Conservation (phyloP, 2,888 invertebrate genomes). For the Apocheima hispidaria region DNA sequence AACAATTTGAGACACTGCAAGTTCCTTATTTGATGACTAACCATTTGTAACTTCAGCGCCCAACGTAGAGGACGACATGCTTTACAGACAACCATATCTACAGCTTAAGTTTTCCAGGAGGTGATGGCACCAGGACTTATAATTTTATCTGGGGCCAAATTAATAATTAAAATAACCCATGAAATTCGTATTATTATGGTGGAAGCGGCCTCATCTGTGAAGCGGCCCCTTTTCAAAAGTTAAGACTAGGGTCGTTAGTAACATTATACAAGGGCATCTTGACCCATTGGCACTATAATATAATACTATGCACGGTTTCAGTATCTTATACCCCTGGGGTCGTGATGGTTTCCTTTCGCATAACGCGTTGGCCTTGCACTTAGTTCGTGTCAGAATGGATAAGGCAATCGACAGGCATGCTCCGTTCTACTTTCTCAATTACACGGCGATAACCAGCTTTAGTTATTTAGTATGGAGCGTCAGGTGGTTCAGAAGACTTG, state of each 20-base stretch:
- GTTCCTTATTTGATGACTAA: too few relatives aligned
- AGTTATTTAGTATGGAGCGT: slow-evolving; percentile 84
- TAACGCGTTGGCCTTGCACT: slow-evolving; percentile 69
- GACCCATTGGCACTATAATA: slow-evolving; percentile 87
- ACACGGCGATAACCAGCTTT: slow-evolving; percentile 79
- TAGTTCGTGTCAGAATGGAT: slow-evolving; percentile 66
- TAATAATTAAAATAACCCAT: too few relatives aligned
- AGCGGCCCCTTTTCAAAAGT: slow-evolving; percentile 87
- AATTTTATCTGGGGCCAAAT: too few relatives aligned
- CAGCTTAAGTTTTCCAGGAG: too few relatives aligned
- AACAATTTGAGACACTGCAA: too few relatives aligned
- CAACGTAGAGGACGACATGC: too few relatives aligned
- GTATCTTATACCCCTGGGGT: slow-evolving; percentile 77
- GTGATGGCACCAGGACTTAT: too few relatives aligned
- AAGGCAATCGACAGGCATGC: slow-evolving; percentile 71
- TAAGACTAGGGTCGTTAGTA: slow-evolving; percentile 85
- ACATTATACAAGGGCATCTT: slow-evolving; percentile 80
- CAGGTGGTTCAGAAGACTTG: slow-evolving; percentile 89
- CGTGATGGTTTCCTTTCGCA: slow-evolving; percentile 70
- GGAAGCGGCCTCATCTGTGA: too few relatives aligned
- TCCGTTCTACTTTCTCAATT: slow-evolving; percentile 67
- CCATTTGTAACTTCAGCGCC: too few relatives aligned
- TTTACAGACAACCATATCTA: too few relatives aligned
- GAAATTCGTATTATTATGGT: too few relatives aligned
- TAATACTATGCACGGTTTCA: slow-evolving; percentile 91